Evolutionary conservation across 2,797 vertebrate genomes (phyloP).

Genomic region (Rhinophrynus dorsalis): DNA sequence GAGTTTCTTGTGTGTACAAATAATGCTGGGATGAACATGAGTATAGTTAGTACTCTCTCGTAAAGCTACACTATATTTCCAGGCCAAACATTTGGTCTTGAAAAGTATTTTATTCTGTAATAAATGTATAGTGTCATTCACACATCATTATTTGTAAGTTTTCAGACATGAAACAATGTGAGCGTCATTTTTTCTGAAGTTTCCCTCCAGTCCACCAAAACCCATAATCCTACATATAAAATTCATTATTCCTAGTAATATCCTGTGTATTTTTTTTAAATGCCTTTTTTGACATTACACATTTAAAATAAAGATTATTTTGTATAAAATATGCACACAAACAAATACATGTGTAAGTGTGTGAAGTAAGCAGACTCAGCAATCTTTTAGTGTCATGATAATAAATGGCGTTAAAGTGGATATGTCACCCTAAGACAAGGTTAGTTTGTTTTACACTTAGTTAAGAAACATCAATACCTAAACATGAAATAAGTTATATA

Average conservation of each 20-base stretch:
- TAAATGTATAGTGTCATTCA: conserved; percentile 39
- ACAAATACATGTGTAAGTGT: conserved; percentile 16
- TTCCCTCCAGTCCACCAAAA: conserved; percentile 28
- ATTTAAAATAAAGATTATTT: conserved; percentile 13
- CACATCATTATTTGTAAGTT: conserved; percentile 39
- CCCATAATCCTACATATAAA: conserved; percentile 43
- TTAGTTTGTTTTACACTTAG: too few relatives aligned
- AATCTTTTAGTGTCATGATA: background rate
- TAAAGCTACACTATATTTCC: conserved; percentile 25
- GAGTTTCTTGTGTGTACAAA: background rate
- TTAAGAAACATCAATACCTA: too few relatives aligned
- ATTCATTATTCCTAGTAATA: conserved; percentile 45
- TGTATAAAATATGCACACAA: conserved; percentile 12
- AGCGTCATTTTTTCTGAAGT: conserved; percentile 43
- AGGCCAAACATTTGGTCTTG: conserved; percentile 36
- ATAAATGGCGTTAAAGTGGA: background rate
- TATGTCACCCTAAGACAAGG: too few relatives aligned
- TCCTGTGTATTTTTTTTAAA: conserved; percentile 35
- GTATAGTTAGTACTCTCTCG: conserved; percentile 3
- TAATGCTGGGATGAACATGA: conserved; percentile 3
- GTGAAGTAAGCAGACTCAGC: conserved; percentile 3
- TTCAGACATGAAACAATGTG: conserved; percentile 42
- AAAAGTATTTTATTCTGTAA: conserved; percentile 38
- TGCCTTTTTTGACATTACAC: conserved; percentile 26
- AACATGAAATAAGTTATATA: too few relatives aligned